Conservation (phyloP, 2,113 vertebrate species). For the Apteryx owenii region DNA sequence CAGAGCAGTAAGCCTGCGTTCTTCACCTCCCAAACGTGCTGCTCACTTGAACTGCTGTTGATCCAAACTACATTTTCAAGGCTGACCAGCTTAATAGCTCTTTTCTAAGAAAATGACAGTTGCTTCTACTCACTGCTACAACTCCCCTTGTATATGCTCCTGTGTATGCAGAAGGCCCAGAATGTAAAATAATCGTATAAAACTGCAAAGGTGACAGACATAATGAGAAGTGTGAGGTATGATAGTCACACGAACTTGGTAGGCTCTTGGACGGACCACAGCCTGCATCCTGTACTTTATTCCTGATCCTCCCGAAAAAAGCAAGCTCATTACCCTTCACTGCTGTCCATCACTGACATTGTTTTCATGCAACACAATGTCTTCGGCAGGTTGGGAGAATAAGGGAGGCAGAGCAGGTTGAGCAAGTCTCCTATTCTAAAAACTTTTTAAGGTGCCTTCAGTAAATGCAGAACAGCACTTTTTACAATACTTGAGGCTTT, state of each 20-base stretch:
- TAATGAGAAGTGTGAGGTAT: not conserved
- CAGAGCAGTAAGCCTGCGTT: not conserved
- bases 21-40: not conserved
- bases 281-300: not conserved
- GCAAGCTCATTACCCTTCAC: not conserved
- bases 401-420: not conserved
- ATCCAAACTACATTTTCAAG: not conserved
- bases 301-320: not conserved
- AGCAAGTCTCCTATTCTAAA: not conserved
- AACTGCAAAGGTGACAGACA: not conserved
- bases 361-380: not conserved
- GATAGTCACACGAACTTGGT: not conserved
- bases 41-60: not conserved
- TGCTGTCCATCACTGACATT: not conserved
- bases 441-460: not conserved
- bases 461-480: not conserved
- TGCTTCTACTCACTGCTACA: not conserved
- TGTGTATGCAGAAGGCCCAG: fast-evolving
- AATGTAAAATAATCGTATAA: not conserved
- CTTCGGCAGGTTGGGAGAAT: not conserved
- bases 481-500: not conserved
- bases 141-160: not conserved
- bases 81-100: not conserved
- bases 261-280: not conserved
- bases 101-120: not conserved